Base-by-base conservation (phyloP, 2,113 vertebrate species). In the Scophthalmus maximus region DNA sequence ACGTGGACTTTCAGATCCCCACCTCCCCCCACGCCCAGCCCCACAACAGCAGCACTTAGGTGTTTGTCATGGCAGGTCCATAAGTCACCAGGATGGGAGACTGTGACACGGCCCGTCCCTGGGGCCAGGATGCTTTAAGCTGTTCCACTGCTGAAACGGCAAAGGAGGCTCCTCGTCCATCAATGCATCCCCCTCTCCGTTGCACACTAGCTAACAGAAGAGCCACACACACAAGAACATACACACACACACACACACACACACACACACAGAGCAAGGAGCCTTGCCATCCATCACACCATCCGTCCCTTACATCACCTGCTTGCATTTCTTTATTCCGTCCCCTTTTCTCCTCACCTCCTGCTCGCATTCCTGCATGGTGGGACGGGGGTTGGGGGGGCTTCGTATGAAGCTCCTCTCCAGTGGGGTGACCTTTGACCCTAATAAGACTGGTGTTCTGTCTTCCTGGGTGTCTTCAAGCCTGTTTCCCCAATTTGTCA, bases 141-240 rank as follows among this genome's bases (percentile, higher is more conserved):
- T 75, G 81, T 88, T 87, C 76, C 55, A 79, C 68, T 89, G 90
- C 90, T 88, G 87, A 91, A 91, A 86, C 29, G 50, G 87, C 87
- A 89, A 90, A 83, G 70, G 73, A 74, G 73, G 67, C 23, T 78
- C 70, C 82, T 83, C 59, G 56, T 90, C 78, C 82, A 81, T 92
- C 85, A 87, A 71, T 25, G 50, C 51, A 63, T 76, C 53, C 61
- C 62, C 40, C 62, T 69, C 73, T 55, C 27, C 40, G 2, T 56
- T 57, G 20, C 60, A 66, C 73, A 62, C 32, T 10, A 49, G 30
- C 66, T 36, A 38, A 55, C 51, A 32, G 49, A 11, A 26, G 56
- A 56, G 40, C 51, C 27, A 30, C 29, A 56, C 6, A 25, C 68
- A 82, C 56, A 59, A n/a, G 38, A 47, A 47, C 62, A 49, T 55